A percentile compares a stretch with the other conserved stretches of the same genome.
These are phyloP conservation scores for Anthopleura sola DNA, from an alignment of 64 coral and sea anemone genomes.

Conservation along the genomic window DNA sequence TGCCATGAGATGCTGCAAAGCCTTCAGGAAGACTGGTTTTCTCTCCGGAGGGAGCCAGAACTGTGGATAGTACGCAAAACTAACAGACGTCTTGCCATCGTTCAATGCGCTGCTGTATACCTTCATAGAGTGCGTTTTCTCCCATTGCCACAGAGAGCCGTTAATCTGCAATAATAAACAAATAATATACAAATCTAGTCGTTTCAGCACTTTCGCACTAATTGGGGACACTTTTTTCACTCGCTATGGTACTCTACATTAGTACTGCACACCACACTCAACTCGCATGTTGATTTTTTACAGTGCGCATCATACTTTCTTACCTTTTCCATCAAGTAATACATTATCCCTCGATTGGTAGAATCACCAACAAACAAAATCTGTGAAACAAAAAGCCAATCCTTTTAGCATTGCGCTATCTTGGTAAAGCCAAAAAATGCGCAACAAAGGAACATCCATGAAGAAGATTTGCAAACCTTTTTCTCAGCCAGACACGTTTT, in stretches of 20 bases:
- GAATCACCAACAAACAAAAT: slow-evolving; percentile 82
- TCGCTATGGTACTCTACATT: no score
- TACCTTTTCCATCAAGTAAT: slow-evolving; percentile 86
- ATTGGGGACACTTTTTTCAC: no score
- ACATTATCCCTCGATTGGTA: slow-evolving; percentile 79
- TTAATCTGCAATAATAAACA: slow-evolving; percentile 53
- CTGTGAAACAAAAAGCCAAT: slow-evolving; percentile 13
- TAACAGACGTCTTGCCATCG: slow-evolving; percentile 66
- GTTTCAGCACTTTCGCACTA: no score
- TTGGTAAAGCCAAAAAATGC: not conserved
- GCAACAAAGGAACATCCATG: not conserved
- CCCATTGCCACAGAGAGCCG: slow-evolving; percentile 76
- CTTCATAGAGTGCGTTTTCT: slow-evolving; percentile 80
- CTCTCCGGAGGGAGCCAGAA: slow-evolving; percentile 71
- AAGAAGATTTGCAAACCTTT: slow-evolving; percentile 38
- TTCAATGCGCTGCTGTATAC: slow-evolving; percentile 69
- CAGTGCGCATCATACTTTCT: not conserved
- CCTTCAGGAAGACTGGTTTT: slow-evolving; percentile 61
- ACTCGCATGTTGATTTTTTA: no score
- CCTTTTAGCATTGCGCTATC: not conserved
- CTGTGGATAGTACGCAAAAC: slow-evolving; percentile 88
- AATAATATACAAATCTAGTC: no score
- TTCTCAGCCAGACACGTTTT: slow-evolving; percentile 55
- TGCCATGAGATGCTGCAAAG: slow-evolving; percentile 73
- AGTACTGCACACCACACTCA: no score